Percentiles rank a stretch among this genome's conserved stretches.
phyloP scores from a whole-genome alignment of 1,140 invertebrate species.

The Drosophila nebulosa region DNA sequence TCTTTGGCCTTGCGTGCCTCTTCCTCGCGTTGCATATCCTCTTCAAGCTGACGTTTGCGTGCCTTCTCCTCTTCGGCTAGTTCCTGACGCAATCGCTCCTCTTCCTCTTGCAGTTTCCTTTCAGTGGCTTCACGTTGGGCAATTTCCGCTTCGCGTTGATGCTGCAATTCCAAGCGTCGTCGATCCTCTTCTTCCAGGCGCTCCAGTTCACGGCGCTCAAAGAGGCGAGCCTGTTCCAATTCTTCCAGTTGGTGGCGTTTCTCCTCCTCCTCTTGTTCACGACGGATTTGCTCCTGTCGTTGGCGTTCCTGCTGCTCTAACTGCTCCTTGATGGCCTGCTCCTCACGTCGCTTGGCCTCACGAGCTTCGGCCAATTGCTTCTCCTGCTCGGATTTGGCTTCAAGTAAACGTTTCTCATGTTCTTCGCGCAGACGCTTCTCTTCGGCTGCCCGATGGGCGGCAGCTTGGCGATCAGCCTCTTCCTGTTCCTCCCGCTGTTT shows the following conservation, averaged over 20 bases:
- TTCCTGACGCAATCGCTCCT: constrained; percentile 53
- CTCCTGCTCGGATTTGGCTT: constrained; percentile 63
- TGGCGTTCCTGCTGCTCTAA: constrained; percentile 56
- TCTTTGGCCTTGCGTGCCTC: constrained; percentile 49
- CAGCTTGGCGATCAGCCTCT: constrained; percentile 40
- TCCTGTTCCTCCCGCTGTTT: constrained; percentile 50
- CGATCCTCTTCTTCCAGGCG: constrained; percentile 64
- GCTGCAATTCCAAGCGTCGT: constrained; percentile 47
- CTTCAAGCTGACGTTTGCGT: constrained; percentile 45
- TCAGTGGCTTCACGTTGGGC: constrained; percentile 43
- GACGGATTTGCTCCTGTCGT: constrained; percentile 55
- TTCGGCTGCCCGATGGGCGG: constrained; percentile 45
- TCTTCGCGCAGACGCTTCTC: constrained; percentile 56
- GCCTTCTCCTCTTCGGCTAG: constrained; percentile 50
- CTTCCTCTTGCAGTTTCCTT: constrained; percentile 54
- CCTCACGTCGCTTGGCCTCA: constrained; percentile 62
- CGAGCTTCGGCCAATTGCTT: constrained; percentile 54
- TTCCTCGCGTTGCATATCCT: constrained; percentile 48
- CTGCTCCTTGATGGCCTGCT: constrained; percentile 48
- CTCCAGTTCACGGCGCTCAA: constrained; percentile 57
- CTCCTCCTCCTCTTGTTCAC: constrained; percentile 66
- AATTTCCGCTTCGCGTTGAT: constrained; percentile 58
- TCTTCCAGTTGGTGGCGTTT: constrained; percentile 51
- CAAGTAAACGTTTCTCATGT: constrained; percentile 46
- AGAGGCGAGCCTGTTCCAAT: constrained; percentile 54